Base-by-base conservation (phyloP, 2,113 vertebrate species). In the Mormyrus lacerda region DNA sequence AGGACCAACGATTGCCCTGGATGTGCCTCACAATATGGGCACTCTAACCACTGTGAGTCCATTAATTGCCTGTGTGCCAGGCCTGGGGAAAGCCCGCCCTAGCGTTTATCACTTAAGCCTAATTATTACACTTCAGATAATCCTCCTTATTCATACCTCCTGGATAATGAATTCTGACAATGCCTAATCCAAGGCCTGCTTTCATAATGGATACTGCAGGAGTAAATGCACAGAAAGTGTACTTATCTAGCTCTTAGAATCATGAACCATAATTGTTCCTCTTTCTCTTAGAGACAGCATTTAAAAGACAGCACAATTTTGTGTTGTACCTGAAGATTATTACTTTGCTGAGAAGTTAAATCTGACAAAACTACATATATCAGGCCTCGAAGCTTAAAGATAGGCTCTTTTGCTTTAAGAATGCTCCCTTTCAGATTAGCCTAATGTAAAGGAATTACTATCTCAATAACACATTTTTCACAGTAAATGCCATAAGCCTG, bases 261-360 rank as follows among this genome's bases (percentile, higher is more conserved):
- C 31, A 79, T 42, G 3, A 42, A 79, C 73, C 73, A 21, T 19
- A 42, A 42, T 17, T 79, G 13, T 79, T 42, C 35, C 35, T 50
- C 48, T 85, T 83, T 6, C 91, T 93, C 90, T 27, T 92, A 91
- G 92, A 98, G 97, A 96, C 95, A 42, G 96, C 96, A 6, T 95
- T 93, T 90, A 95, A 97, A 88, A 96, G 96, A 93, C 96, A 96
- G 93, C 95, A 95, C 45, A 93, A 95, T 93, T 98, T 97, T 96
- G 96, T 98, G 95, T 98, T 94, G 89, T 21, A 76, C 73, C 45
- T 21, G 3, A 61, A 27, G 27, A 61, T 85, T 85, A 85, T 85
- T 85, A 48, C 21, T 50, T 27, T 85, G 3, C 44, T 31, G 10
- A 85, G 42, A 48, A n/a, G n/a, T 85, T 48, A 48, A n/a, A 50